These are phyloP conservation scores for Chrysopilus asiliformis DNA, from an alignment of 2,888 invertebrate genomes.

Conservation along the genomic window DNA sequence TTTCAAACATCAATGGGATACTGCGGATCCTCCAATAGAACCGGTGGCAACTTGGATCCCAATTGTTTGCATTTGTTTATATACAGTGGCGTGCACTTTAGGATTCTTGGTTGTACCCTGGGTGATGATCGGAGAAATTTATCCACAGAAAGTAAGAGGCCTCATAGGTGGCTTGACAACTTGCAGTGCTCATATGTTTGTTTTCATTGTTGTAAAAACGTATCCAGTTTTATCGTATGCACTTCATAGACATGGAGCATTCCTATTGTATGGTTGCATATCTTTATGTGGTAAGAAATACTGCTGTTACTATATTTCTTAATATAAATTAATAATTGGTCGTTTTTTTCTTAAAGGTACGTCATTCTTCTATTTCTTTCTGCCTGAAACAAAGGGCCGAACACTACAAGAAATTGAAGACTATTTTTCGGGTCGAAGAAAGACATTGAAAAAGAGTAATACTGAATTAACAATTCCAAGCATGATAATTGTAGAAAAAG, in stretches of 20 bases:
- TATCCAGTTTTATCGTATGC: slow-evolving; percentile 42
- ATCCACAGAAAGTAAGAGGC: slow-evolving; percentile 54
- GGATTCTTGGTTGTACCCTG: slow-evolving; percentile 57
- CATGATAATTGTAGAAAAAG: too few relatives aligned
- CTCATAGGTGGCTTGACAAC: slow-evolving; percentile 53
- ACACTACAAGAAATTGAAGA: slow-evolving; percentile 57
- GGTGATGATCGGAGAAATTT: slow-evolving; percentile 64
- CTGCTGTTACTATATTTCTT: too few relatives aligned
- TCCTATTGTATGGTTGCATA: slow-evolving; percentile 47
- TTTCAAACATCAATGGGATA: slow-evolving; percentile 40
- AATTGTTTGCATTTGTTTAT: slow-evolving; percentile 44
- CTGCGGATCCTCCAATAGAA: slow-evolving; percentile 25
- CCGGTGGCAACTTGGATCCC: slow-evolving; percentile 46
- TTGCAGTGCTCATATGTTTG: slow-evolving; percentile 48
- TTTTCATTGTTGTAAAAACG: slow-evolving; percentile 55
- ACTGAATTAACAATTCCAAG: too few relatives aligned
- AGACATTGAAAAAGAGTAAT: slow-evolving; percentile 37
- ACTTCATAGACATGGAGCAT: slow-evolving; percentile 46
- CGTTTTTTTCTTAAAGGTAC: slow-evolving; percentile 36
- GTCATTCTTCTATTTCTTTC: slow-evolving; percentile 47
- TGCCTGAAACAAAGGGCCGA: slow-evolving; percentile 56
- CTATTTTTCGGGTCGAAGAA: slow-evolving; percentile 50
- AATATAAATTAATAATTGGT: too few relatives aligned
- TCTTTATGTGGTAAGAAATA: slow-evolving; percentile 42
- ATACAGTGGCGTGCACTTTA: slow-evolving; percentile 48